These are phyloP conservation scores for Stichopus horrens DNA, from an alignment of 53 echinoderm and acorn worm species.

Conservation along the genomic window DNA sequence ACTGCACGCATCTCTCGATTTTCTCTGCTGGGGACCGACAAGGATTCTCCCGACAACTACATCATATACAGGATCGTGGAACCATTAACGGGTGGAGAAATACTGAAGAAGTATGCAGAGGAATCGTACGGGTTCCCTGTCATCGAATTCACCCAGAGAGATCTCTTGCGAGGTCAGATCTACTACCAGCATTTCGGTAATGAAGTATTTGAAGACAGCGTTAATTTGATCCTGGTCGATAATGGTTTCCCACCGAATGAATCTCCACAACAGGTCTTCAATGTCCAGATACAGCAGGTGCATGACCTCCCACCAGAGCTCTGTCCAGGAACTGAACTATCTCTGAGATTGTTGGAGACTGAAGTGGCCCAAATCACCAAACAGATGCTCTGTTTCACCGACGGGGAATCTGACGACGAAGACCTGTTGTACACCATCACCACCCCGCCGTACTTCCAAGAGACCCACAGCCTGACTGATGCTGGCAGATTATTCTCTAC, in stretches of 20 bases:
- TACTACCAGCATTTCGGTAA: conserved; percentile 94
- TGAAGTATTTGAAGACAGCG: conserved; percentile 80
- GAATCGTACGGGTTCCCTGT: conserved; percentile 87
- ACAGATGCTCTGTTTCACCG: conserved; percentile 80
- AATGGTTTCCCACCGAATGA: conserved; percentile 85
- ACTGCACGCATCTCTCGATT: conserved; percentile 74
- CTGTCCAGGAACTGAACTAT: conserved; percentile 45
- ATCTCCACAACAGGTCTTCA: conserved; percentile 71
- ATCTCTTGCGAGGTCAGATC: conserved; percentile 82
- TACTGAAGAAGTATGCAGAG: conserved; percentile 82
- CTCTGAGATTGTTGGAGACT: conserved; percentile 76
- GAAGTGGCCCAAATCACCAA: conserved; percentile 81
- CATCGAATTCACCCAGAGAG: conserved; percentile 88
- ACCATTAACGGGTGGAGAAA: conserved; percentile 67
- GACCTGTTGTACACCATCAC: conserved; percentile 78
- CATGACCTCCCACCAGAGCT: conserved; percentile 75
- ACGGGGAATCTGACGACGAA: conserved; percentile 73
- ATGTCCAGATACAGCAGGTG: conserved; percentile 74
- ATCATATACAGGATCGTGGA: conserved; percentile 81
- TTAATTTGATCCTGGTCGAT: conserved; percentile 80
- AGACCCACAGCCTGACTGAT: conserved; percentile 82
- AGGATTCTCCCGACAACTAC: conserved; percentile 89
- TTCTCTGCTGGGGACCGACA: conserved; percentile 81
- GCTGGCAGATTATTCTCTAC: conserved; percentile 85
- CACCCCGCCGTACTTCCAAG: conserved; percentile 79